Evolutionary conservation across 2,888 invertebrate genomes (phyloP).

Genomic region (Clepsis dumicolana): DNA sequence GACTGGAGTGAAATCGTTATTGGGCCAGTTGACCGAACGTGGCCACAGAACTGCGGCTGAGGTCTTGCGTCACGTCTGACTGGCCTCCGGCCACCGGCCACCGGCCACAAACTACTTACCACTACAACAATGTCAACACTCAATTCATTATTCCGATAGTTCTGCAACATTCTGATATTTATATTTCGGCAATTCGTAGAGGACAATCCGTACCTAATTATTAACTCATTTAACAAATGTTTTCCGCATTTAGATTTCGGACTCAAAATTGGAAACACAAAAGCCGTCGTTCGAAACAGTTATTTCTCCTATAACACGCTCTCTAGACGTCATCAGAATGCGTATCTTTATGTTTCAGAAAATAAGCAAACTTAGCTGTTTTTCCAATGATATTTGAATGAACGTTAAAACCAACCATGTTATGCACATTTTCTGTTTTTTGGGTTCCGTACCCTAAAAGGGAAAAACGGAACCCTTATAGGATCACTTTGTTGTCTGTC

Average conservation of each 20-base stretch:
- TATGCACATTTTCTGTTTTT: slow-evolving; percentile 21
- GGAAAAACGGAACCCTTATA: too few species aligned
- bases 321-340: background rate
- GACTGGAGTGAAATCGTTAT: slow-evolving; percentile 71
- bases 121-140: slow-evolving; percentile 35
- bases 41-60: slow-evolving; percentile 57
- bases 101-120: too few species aligned
- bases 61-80: slow-evolving; percentile 69
- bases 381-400: background rate
- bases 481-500: too few species aligned
- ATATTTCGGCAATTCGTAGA: background rate
- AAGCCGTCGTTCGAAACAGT: background rate
- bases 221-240: slow-evolving; percentile 9
- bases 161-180: slow-evolving; percentile 1
- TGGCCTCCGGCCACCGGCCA: slow-evolving; percentile 42
- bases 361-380: background rate
- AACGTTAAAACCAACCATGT: slow-evolving; percentile 11
- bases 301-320: background rate
- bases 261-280: slow-evolving; percentile 6
- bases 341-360: background rate
- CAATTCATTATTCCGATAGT: background rate
- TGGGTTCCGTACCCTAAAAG: too few species aligned
- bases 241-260: slow-evolving; percentile 11
- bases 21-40: slow-evolving; percentile 63
- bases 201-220: background rate